Conservation (phyloP, 2,888 invertebrate species). For the Meteorus cinctellus region DNA sequence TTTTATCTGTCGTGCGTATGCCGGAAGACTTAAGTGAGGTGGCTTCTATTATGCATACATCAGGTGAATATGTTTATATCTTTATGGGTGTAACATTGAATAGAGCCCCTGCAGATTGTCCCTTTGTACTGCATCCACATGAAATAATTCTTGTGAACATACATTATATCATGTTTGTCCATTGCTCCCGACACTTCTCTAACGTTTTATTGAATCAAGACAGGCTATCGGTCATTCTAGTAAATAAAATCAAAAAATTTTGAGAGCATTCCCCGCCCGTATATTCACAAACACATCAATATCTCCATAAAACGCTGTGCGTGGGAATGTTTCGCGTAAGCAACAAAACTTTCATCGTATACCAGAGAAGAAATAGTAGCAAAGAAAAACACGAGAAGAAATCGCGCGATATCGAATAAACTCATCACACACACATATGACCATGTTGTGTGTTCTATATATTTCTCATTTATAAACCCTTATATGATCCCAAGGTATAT, state of each 20-base stretch:
- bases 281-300: slow-evolving; percentile 32
- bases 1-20: slow-evolving; percentile 17
- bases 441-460: slow-evolving; percentile 10
- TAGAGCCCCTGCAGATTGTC: slow-evolving; percentile 17
- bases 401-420: slow-evolving; percentile 21
- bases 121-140: background rate
- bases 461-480: slow-evolving; percentile 22
- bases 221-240: background rate
- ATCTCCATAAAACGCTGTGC: background rate
- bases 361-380: background rate
- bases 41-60: background rate
- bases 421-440: background rate
- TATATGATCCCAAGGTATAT: slow-evolving; percentile 24
- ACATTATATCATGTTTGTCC: background rate
- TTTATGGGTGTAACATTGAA: background rate
- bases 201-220: background rate
- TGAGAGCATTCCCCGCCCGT: background rate
- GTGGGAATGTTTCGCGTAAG: slow-evolving; percentile 37
- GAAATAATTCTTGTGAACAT: background rate
- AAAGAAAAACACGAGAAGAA: slow-evolving; percentile 9
- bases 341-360: slow-evolving; percentile 20
- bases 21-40: slow-evolving; percentile 24
- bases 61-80: slow-evolving; percentile 13
- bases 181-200: background rate
- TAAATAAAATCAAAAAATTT: background rate